Evolutionary conservation across 2,797 vertebrate species (phyloP), one percentile per base, ranked within the genome.

Genomic region (Poecile montanus): DNA sequence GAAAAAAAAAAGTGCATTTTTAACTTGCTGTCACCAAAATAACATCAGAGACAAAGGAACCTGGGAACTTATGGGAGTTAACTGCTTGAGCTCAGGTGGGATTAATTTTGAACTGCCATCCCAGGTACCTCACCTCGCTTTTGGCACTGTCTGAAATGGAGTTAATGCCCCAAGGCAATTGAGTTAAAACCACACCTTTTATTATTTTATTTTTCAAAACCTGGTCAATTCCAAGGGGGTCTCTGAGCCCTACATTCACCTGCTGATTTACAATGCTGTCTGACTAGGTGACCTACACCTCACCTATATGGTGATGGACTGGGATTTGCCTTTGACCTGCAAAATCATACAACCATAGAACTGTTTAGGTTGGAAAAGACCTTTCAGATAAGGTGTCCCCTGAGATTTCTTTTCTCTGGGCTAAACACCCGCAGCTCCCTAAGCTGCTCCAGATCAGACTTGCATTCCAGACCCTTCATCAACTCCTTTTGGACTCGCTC

Each of bases 11-110:
- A 53, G 42, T 26, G 44, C 84, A 92, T 94, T 95, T 44, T 92
- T 95, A 87, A 92, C 63, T 81, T 79, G 63, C 60, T 90, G 83
- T 94, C 62, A 84, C n/a, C 78, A 75, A 94, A 88, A 66, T 51
- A 91, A 68, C 73, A 84, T 36, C 62, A 81, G 70, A 89, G 72
- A 94, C 82, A 94, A 93, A 92, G 72, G 65, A 84, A 91, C 29
- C 56, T 93, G 76, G 76, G 79, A 95, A 90, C 74, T 87, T 38
- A 40, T 0, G 4, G 51, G 60, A 94, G 48, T 94, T 82, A 94
- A 91, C 51, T 6, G 4, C 73, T 86, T 88, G 73, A 88, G 77
- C 34, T 95, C 70, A 86, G 66, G 62, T 61, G 63, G 27, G 85
- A 92, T 86, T 93, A 21, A 79, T 56, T 82, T 61, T 22, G 32